Conservation (phyloP, 2,888 invertebrate genomes). For the Brenthis ino region DNA sequence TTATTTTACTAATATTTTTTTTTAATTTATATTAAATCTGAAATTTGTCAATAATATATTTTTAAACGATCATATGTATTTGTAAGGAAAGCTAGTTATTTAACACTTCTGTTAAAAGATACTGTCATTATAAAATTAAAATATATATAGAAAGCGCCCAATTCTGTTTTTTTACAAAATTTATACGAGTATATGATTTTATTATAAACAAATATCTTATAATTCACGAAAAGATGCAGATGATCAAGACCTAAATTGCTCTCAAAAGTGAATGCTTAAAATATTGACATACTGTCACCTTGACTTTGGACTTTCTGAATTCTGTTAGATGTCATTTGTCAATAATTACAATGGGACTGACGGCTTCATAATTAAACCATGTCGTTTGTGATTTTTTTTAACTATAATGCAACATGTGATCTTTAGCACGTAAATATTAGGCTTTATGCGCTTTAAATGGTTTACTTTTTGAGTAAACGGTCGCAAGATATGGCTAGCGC, state of each 20-base stretch:
- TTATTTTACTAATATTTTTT: neutral
- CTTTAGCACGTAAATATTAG: conserved; percentile 27
- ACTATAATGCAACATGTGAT: conserved; percentile 42
- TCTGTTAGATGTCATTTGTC: conserved; percentile 16
- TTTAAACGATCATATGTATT: neutral
- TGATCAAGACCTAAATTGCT: neutral
- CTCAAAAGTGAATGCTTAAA: neutral
- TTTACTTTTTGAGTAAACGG: conserved; percentile 11
- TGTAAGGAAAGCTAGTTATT: too few relatives aligned
- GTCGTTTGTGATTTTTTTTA: conserved; percentile 34
- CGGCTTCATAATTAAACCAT: conserved; percentile 18
- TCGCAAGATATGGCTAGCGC: conserved; percentile 60
- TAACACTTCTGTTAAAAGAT: neutral
- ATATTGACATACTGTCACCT: conserved; percentile 16
- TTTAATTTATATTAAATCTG: neutral
- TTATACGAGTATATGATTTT: too few relatives aligned
- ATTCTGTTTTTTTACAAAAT: too few relatives aligned
- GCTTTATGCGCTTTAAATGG: conserved; percentile 24
- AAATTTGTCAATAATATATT: neutral
- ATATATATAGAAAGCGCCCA: too few relatives aligned
- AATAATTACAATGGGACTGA: conserved; percentile 13
- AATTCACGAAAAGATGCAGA: too few relatives aligned
- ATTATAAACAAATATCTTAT: too few relatives aligned
- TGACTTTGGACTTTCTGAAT: conserved; percentile 15
- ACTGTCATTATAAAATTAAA: neutral